These are phyloP conservation scores for Nematolebias whitei DNA, from an alignment of 2,113 vertebrate genomes.

Conservation along the genomic window DNA sequence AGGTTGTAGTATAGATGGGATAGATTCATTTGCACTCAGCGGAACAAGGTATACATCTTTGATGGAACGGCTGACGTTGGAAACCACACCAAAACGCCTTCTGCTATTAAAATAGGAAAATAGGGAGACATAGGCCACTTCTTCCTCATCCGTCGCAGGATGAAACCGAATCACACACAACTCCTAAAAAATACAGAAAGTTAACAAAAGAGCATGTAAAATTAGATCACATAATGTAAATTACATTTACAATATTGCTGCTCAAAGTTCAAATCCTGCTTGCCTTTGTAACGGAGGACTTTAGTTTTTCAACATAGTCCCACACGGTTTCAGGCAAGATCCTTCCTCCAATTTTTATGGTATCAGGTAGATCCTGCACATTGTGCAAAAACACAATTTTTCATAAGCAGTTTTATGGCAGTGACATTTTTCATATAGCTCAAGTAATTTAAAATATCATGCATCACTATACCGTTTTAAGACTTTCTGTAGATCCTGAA, in stretches of 20 bases:
- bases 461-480: conserved; percentile 85
- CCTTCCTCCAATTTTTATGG: conserved; percentile 93
- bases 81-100: conserved; percentile 94
- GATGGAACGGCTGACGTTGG: conserved; percentile 90
- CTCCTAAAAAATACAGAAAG: conserved; percentile 81
- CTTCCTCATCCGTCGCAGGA: conserved; percentile 95
- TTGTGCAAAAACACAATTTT: conserved; percentile 35
- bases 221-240: too few species aligned
- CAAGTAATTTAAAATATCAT: not conserved
- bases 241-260: not conserved
- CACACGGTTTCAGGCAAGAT: conserved; percentile 95
- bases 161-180: conserved; percentile 96
- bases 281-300: conserved; percentile 95
- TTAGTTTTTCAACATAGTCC: conserved; percentile 96
- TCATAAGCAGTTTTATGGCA: not conserved
- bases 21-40: conserved; percentile 88
- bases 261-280: conserved; percentile 6
- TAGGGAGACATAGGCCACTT: conserved; percentile 95
- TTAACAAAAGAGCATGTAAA: conserved; percentile 21
- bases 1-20: conserved; percentile 92
- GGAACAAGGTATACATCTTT: conserved; percentile 98
- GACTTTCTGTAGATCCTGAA: conserved; percentile 89
- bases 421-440: not conserved
- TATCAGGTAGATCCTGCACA: conserved; percentile 93
- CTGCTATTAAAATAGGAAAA: conserved; percentile 99